Percentiles rank a stretch among this genome's conserved stretches.
These are phyloP conservation scores for Rhea pennata DNA, from an alignment of 2,113 vertebrate genomes.

Conservation along the genomic window DNA sequence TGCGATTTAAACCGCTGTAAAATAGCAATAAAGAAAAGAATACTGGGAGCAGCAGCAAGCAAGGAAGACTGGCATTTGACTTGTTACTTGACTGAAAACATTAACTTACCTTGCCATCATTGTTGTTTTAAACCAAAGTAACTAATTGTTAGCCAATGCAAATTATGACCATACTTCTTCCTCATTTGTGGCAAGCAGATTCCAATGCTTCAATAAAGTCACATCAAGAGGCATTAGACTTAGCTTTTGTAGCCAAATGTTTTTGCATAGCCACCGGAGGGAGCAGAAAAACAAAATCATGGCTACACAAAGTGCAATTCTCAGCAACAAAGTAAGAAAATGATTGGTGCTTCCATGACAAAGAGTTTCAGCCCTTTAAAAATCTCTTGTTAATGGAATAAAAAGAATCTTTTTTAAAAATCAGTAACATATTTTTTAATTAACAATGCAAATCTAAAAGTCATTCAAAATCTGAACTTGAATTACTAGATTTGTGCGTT, in stretches of 20 bases:
- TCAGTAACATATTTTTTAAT: not conserved
- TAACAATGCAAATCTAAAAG: not conserved
- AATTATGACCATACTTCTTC: not conserved
- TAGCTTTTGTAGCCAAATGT: not conserved
- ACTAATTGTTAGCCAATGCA: not conserved
- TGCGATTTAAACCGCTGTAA: not conserved
- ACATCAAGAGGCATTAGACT: not conserved
- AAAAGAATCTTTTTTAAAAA: not conserved
- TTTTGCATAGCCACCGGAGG: not conserved
- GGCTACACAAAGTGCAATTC: not conserved
- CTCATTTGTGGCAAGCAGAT: not conserved
- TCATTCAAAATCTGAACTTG: not conserved
- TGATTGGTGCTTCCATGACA: not conserved
- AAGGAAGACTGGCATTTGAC: not conserved
- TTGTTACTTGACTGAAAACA: not conserved
- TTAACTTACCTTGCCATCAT: not conserved
- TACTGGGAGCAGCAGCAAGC: not conserved
- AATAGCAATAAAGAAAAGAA: not conserved
- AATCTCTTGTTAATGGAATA: not conserved
- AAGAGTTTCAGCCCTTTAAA: not conserved
- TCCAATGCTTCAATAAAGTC: not conserved
- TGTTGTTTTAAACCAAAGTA: not conserved
- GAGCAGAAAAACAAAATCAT: not conserved
- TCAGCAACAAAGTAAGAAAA: not conserved
- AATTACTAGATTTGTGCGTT: not conserved